Evolutionary conservation across 1,140 invertebrate species (phyloP).

Genomic region (Drosophila paulistorum): DNA sequence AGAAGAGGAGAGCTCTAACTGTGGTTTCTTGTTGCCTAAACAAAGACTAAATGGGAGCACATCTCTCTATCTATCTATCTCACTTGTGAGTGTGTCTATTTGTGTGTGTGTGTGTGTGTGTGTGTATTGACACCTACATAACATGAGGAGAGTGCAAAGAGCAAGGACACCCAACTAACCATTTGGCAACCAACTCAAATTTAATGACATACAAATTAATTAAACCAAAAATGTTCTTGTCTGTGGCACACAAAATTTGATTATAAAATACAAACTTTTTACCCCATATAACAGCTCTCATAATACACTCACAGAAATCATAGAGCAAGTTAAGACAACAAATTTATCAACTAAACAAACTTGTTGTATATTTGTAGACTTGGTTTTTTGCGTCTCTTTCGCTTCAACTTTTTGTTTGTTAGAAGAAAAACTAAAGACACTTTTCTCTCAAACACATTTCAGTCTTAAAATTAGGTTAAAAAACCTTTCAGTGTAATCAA

Average conservation of each 20-base stretch:
- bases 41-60: conserved; percentile 29
- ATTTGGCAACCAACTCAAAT: conserved; percentile 44
- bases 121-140: conserved; percentile 48
- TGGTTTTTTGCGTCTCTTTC: background rate
- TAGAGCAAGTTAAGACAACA: background rate
- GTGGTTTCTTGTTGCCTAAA: conserved; percentile 50
- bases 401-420: no score
- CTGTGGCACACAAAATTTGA: conserved; percentile 62
- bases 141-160: conserved; percentile 26
- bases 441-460: no score
- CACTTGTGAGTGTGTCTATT: background rate
- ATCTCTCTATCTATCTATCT: conserved; percentile 1
- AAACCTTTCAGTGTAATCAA: background rate
- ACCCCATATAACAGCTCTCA: background rate
- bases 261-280: conserved; percentile 42
- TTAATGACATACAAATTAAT: conserved; percentile 79
- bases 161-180: conserved; percentile 15
- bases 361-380: no score
- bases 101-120: conserved; percentile 8
- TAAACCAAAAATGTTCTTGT: conserved; percentile 66
- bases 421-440: no score
- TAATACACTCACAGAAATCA: background rate
- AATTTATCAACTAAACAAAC: no score
- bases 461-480: background rate
- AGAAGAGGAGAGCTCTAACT: conserved; percentile 28